phyloP scores from a whole-genome alignment of 2,797 vertebrate species.

The Kryptopterus vitreolus region DNA sequence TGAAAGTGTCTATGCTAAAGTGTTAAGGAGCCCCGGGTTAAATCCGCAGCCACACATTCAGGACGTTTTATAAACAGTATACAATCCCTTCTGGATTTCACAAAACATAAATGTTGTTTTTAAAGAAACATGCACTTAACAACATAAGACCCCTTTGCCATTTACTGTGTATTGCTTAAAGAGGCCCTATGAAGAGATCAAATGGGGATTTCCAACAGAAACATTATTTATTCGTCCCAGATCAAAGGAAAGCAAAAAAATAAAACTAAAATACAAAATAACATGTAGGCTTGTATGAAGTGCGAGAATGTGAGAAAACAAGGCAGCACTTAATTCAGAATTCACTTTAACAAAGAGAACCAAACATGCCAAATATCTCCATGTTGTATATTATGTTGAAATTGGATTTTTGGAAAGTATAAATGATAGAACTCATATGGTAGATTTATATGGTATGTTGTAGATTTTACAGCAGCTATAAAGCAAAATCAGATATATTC shows the following conservation, averaged over 20 bases:
- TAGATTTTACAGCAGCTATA: too few species aligned
- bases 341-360: background rate
- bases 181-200: background rate
- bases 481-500: too few species aligned
- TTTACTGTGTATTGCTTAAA: background rate
- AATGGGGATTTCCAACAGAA: background rate
- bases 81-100: conserved; percentile 21
- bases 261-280: too few species aligned
- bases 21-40: conserved; percentile 41
- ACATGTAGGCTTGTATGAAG: background rate
- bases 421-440: background rate
- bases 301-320: background rate
- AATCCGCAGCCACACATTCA: conserved; percentile 24
- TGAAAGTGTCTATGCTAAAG: background rate
- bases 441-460: too few species aligned
- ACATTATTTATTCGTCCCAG: background rate
- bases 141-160: conserved; percentile 20
- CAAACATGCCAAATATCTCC: background rate
- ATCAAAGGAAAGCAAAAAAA: too few species aligned
- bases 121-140: conserved; percentile 36
- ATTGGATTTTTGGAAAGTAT: background rate
- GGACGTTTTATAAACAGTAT: conserved; percentile 39
- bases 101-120: conserved; percentile 33
- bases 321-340: background rate
- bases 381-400: background rate